phyloP scores from a whole-genome alignment of 2,888 invertebrate genomes.

The Homarus gammarus region DNA sequence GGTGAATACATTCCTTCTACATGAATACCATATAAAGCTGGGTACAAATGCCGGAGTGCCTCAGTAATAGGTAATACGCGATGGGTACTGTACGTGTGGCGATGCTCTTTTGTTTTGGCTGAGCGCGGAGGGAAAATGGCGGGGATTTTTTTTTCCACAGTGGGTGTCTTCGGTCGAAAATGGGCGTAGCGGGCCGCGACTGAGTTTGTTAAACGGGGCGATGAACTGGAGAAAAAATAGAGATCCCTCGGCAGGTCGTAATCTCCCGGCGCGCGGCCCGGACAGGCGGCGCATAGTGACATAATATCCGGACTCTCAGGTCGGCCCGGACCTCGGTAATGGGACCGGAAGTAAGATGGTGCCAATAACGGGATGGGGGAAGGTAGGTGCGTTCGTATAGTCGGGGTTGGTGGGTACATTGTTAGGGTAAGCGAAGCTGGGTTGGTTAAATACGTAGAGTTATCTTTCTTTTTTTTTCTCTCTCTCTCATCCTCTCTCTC shows the following conservation, averaged over 20 bases:
- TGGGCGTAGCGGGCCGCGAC: conserved; percentile 8
- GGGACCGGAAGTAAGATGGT: not conserved
- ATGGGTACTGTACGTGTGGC: not conserved
- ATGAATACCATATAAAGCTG: conserved; percentile 66
- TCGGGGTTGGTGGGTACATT: conserved; percentile 45
- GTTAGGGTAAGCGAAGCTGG: conserved; percentile 32
- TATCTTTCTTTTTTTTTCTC: not conserved
- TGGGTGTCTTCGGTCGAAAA: not conserved
- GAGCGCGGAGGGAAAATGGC: not conserved
- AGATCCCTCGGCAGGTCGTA: not conserved
- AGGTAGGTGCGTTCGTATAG: conserved; percentile 15
- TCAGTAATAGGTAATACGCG: conserved; percentile 21
- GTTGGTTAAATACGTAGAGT: conserved; percentile 29
- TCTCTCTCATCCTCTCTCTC: not conserved
- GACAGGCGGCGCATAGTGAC: not conserved
- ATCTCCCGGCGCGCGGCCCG: not conserved
- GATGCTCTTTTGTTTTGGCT: not conserved
- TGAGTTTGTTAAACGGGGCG: conserved; percentile 15
- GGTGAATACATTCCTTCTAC: conserved; percentile 59
- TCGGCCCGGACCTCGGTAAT: too few species aligned
- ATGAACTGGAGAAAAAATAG: not conserved
- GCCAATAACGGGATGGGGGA: not conserved
- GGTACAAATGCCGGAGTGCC: conserved; percentile 46
- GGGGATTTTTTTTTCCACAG: not conserved
- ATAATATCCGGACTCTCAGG: not conserved